Conservation (phyloP, 2,113 vertebrate genomes). For the Chauna torquata region DNA sequence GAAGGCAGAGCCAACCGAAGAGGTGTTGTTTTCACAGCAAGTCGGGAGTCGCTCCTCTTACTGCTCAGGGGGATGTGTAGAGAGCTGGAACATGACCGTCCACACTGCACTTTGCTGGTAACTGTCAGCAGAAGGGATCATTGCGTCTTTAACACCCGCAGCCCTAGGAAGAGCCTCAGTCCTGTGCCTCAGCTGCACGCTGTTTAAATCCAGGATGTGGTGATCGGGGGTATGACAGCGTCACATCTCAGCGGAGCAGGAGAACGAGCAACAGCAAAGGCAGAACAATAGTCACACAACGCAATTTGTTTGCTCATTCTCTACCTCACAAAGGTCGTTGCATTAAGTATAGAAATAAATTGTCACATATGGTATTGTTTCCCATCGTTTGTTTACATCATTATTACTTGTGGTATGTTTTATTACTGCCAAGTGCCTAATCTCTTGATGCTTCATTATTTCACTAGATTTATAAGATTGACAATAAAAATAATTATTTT, state of each 20-base stretch:
- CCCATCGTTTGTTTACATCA: not conserved
- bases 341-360: not conserved
- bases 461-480: not conserved
- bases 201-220: no score
- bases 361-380: not conserved
- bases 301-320: no score
- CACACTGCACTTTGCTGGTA: not conserved
- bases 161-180: not conserved
- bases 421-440: not conserved
- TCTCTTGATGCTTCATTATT: not conserved
- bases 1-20: no score
- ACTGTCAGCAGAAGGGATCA: not conserved
- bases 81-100: not conserved
- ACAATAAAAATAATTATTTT: constrained; percentile 21
- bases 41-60: no score
- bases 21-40: no score
- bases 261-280: rapidly evolving
- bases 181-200: not conserved
- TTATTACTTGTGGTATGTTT: not conserved
- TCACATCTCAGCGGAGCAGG: not conserved
- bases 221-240: no score
- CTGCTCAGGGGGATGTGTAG: rapidly evolving
- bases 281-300: no score
- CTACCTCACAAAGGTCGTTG: not conserved
- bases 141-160: rapidly evolving